Evolutionary conservation across 2,113 vertebrate genomes (phyloP).

Genomic region (Sebastes schlegelii): DNA sequence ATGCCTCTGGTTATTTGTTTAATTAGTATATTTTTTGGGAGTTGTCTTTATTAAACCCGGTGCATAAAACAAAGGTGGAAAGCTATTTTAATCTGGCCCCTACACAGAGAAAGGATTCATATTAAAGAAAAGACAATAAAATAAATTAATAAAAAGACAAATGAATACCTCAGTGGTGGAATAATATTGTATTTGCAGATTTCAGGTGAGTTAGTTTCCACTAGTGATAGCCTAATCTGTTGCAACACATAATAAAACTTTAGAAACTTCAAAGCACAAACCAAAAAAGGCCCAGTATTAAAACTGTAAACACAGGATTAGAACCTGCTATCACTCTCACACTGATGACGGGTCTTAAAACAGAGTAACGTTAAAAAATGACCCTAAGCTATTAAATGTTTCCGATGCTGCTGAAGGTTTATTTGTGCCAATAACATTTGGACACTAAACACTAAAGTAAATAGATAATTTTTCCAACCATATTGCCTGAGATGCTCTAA

Average conservation of each 20-base stretch:
- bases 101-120: background rate
- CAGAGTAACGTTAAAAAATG: background rate
- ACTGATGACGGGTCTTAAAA: background rate
- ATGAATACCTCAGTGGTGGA: background rate
- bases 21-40: background rate
- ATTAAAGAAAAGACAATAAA: background rate
- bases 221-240: background rate
- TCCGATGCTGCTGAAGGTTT: background rate
- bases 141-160: background rate
- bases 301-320: background rate
- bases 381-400: background rate
- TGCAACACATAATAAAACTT: background rate
- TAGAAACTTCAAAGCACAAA: constrained; percentile 1
- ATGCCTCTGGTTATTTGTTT: background rate
- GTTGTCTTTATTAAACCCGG: background rate
- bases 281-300: background rate
- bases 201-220: background rate
- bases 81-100: background rate
- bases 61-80: background rate
- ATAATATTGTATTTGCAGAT: background rate
- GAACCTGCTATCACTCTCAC: background rate
- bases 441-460: background rate
- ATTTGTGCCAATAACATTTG: background rate
- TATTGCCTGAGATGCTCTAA: background rate
- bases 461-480: background rate